Conservation (phyloP, 2,888 invertebrate genomes). For the Eupeodes latifasciatus region DNA sequence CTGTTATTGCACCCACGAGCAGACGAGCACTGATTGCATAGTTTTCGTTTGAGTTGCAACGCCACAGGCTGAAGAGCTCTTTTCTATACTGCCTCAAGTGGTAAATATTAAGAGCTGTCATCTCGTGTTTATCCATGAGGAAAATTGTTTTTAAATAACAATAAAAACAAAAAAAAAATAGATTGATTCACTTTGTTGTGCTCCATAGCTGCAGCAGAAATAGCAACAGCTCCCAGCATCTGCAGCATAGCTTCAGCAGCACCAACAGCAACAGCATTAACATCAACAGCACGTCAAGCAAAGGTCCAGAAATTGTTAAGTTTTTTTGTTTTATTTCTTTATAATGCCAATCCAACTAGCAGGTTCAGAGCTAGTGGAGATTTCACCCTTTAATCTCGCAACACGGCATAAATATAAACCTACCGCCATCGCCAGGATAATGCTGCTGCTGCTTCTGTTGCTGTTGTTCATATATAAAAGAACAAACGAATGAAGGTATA, state of each 20-base stretch:
- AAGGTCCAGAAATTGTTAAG: constrained; percentile 19
- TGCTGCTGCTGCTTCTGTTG: constrained; percentile 14
- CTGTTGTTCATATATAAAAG: constrained; percentile 38
- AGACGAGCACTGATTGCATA: constrained; percentile 14
- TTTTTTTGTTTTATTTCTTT: not conserved
- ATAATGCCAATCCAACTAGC: constrained; percentile 30
- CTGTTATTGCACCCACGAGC: constrained; percentile 7
- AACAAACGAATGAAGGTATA: constrained; percentile 54
- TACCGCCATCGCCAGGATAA: constrained; percentile 43
- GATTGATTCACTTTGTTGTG: constrained; percentile 74
- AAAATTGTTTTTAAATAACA: constrained; percentile 75
- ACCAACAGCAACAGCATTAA: constrained; percentile 11
- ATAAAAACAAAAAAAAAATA: constrained; percentile 72
- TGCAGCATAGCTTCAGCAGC: not conserved
- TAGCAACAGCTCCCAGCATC: not conserved
- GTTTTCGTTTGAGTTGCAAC: constrained; percentile 37
- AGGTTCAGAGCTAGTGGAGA: constrained; percentile 61
- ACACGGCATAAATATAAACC: not conserved
- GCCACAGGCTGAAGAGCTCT: constrained; percentile 54
- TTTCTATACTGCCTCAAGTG: constrained; percentile 57
- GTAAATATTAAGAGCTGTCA: constrained; percentile 75
- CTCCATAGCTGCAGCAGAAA: constrained; percentile 2
- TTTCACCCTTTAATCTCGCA: constrained; percentile 59
- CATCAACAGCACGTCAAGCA: constrained; percentile 39
- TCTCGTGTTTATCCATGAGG: constrained; percentile 75